Conservation (phyloP, 2,113 vertebrate genomes). For the Gobio gobio region DNA sequence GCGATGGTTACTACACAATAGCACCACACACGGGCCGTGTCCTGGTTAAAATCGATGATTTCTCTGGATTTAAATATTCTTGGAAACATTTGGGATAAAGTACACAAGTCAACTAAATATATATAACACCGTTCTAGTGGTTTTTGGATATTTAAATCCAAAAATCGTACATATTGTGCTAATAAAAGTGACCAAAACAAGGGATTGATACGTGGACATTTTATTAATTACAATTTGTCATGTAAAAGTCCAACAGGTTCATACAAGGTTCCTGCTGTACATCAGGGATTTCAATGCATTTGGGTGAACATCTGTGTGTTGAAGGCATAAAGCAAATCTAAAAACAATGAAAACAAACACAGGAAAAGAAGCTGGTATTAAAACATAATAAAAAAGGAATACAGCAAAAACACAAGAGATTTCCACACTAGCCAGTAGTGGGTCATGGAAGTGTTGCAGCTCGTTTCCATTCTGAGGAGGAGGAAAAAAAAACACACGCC, state of each 20-base stretch:
- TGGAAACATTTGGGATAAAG: too few species aligned
- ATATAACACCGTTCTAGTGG: too few species aligned
- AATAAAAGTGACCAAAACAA: background rate
- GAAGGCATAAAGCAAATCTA: conserved; percentile 55
- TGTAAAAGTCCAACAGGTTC: conserved; percentile 72
- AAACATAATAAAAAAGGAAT: conserved; percentile 46
- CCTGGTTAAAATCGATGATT: too few species aligned
- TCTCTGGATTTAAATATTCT: too few species aligned
- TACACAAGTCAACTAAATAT: too few species aligned
- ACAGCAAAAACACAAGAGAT: conserved; percentile 45
- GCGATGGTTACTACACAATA: too few species aligned
- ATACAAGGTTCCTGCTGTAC: conserved; percentile 71
- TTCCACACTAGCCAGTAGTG: conserved; percentile 59
- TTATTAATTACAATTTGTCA: conserved; percentile 74
- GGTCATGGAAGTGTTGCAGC: conserved; percentile 42
- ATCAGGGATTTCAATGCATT: conserved; percentile 55
- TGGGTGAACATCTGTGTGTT: conserved; percentile 50
- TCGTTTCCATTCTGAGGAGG: background rate
- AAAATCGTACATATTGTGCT: too few species aligned
- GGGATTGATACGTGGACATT: conserved; percentile 59
- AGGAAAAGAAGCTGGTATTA: conserved; percentile 28
- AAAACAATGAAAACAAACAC: conserved; percentile 44
- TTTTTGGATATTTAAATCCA: too few species aligned
- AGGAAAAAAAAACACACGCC: too few species aligned
- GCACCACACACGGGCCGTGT: too few species aligned